Base-by-base conservation (phyloP, 2,113 vertebrate species). In the Poeciliopsis prolifica region DNA sequence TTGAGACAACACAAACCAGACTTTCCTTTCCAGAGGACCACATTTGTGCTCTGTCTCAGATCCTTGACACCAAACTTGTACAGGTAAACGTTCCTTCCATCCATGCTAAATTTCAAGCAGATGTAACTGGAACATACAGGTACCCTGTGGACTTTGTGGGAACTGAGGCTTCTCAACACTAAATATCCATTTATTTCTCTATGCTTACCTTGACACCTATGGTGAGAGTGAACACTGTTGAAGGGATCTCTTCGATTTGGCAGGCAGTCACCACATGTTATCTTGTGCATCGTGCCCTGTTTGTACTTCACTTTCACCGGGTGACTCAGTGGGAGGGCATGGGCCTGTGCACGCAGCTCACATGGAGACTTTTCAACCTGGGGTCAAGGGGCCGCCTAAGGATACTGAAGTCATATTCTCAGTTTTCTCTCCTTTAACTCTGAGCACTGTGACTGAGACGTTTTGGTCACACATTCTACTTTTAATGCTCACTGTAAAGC, bases 261-360 rank as follows among this genome's bases (percentile, higher is more conserved):
- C 79, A 71, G 75, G 54, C 74, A 75, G 65, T 65, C 77, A 71
- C 61, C 61, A 73, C 68, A 42, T 2, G 65, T 75, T 58, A 78
- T 63, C 85, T 58, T 24, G 1, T 9, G 44, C 79, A 82, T 75
- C 71, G 76, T 61, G 81, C 68, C 58, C 68, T 66, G 66, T 65
- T 68, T 78, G 65, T 24, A 67, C 75, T 74, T 61, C 78, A 75
- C 80, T 85, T 72, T 65, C 74, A 70, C 72, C 2, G 72, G 79
- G 70, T 87, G 88, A 85, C 71, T 92, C 88, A 86, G 78, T 65
- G 73, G 62, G 79, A 80, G 63, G 71, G 78, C 75, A 68, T 22
- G 81, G 85, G 71, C 65, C 71, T 48, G 65, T 65, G 68, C 73
- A 75, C 48, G 15, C 82, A 69, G 68, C 78, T 78, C 62, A 82